Conservation (phyloP, 2,797 vertebrate genomes). For the Labroides dimidiatus region DNA sequence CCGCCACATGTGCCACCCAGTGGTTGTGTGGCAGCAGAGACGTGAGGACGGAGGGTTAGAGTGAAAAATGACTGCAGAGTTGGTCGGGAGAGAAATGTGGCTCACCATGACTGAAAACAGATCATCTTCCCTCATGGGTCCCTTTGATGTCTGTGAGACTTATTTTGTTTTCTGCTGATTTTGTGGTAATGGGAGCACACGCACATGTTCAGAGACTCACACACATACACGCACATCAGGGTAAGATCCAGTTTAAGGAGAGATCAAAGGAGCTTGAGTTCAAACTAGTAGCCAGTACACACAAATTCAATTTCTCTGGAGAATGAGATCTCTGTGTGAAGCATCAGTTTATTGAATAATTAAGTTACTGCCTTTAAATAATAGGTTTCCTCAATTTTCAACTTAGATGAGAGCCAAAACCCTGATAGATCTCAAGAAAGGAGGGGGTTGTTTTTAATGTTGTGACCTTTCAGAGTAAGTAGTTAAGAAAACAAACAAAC, state of each 20-base stretch:
- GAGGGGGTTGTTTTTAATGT: background rate
- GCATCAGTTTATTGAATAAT: constrained; percentile 19
- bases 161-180: constrained; percentile 68
- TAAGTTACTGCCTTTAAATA: constrained; percentile 21
- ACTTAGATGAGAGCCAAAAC: constrained; percentile 1
- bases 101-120: constrained; percentile 58
- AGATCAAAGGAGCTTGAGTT: constrained; percentile 54
- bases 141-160: constrained; percentile 62
- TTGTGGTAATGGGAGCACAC: constrained; percentile 33
- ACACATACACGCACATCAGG: constrained; percentile 1
- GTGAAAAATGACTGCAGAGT: constrained; percentile 36
- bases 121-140: constrained; percentile 52
- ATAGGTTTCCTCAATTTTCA: constrained; percentile 22
- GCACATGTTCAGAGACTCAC: background rate
- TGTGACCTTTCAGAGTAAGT: background rate
- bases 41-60: constrained; percentile 16
- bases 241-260: constrained; percentile 24
- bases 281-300: constrained; percentile 40
- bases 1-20: constrained; percentile 63
- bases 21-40: constrained; percentile 47
- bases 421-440: background rate
- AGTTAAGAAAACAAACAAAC: no score
- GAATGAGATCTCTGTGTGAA: constrained; percentile 39
- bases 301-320: constrained; percentile 53
- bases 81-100: constrained; percentile 45